These are phyloP conservation scores for Asarcornis scutulata DNA, from an alignment of 2,113 vertebrate species.

Conservation along the genomic window DNA sequence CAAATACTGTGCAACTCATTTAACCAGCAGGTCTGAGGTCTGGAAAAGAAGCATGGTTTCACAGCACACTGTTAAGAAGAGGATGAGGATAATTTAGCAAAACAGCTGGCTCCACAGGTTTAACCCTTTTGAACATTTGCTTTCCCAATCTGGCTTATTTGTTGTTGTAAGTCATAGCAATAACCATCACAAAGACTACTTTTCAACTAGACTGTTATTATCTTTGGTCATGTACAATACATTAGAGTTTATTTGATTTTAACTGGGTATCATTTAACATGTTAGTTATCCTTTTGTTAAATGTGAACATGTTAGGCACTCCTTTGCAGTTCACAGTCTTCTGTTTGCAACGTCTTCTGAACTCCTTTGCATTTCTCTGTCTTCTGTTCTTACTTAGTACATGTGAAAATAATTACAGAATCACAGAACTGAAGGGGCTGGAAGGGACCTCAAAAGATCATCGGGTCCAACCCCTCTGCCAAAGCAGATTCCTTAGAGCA, in stretches of 20 bases:
- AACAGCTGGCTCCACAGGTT: background rate
- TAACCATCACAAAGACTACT: background rate
- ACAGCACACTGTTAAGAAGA: background rate
- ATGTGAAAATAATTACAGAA: background rate
- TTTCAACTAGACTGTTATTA: background rate
- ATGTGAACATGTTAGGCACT: background rate
- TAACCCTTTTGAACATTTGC: background rate
- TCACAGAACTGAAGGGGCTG: too few species aligned
- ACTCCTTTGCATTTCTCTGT: background rate
- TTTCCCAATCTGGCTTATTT: background rate
- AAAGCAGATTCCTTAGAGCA: too few species aligned
- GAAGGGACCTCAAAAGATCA: too few species aligned
- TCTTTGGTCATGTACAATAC: background rate
- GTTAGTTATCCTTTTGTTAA: background rate
- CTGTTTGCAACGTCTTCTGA: too few species aligned
- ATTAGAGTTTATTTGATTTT: background rate
- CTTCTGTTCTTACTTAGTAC: background rate
- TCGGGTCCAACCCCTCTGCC: too few species aligned
- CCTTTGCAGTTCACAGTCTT: background rate
- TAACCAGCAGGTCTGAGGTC: background rate
- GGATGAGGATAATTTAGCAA: background rate
- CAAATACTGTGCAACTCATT: conserved; percentile 37
- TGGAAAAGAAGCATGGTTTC: background rate
- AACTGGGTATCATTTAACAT: background rate
- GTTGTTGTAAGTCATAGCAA: background rate